These are phyloP conservation scores for Corapipo altera DNA, from an alignment of 2,113 vertebrate species.

Conservation along the genomic window DNA sequence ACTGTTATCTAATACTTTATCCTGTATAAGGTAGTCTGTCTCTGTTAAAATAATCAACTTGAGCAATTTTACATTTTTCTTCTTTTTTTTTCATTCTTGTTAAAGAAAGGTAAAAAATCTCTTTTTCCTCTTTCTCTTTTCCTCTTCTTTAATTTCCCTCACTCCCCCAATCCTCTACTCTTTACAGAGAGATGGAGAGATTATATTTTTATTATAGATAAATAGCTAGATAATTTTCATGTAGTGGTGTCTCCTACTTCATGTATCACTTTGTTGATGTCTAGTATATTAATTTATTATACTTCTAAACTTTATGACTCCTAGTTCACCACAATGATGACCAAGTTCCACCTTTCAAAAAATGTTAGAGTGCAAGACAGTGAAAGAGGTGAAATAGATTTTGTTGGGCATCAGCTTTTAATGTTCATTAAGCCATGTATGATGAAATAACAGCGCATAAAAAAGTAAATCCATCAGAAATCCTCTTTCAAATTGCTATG, in stretches of 20 bases:
- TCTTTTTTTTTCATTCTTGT: not conserved
- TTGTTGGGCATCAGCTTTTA: not conserved
- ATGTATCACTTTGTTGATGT: not conserved
- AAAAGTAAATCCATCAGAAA: not conserved
- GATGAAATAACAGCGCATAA: not conserved
- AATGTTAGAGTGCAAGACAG: not conserved
- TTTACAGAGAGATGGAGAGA: not conserved
- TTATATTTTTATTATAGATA: not conserved
- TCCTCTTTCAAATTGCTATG: not conserved
- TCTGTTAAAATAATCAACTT: not conserved
- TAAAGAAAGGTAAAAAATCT: too few relatives aligned
- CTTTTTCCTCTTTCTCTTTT: not conserved
- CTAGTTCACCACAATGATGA: not conserved
- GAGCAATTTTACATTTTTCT: rapidly evolving
- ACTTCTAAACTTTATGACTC: not conserved
- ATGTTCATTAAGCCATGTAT: not conserved
- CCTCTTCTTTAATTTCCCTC: rapidly evolving
- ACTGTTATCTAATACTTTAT: not conserved
- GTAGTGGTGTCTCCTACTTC: not conserved
- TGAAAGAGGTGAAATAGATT: not conserved
- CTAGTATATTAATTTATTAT: not conserved
- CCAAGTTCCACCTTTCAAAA: not conserved
- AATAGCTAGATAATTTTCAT: not conserved
- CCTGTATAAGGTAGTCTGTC: not conserved
- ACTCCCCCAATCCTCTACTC: not conserved